phyloP scores from a whole-genome alignment of 2,797 vertebrate species.

The Fringilla coelebs region DNA sequence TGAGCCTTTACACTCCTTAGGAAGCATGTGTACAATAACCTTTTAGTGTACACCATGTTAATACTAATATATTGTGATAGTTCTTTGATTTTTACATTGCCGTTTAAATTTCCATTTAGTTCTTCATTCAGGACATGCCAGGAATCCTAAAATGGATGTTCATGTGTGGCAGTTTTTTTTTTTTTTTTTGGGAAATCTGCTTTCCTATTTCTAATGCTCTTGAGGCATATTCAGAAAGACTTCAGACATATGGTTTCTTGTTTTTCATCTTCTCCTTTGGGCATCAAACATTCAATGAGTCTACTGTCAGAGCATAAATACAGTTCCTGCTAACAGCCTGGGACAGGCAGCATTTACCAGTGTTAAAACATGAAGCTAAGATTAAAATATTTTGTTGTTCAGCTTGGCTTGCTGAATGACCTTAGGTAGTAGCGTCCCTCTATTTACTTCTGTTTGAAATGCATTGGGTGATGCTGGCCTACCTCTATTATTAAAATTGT shows the following conservation, averaged over 20 bases:
- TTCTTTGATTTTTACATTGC: neutral
- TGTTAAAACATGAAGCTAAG: neutral
- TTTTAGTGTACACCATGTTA: neutral
- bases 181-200: neutral
- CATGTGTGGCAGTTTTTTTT: neutral
- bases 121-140: neutral
- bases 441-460: neutral
- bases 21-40: neutral
- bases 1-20: neutral
- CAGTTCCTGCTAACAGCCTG: neutral
- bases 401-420: neutral
- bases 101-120: neutral
- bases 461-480: neutral
- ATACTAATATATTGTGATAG: neutral
- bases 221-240: constrained; percentile 46
- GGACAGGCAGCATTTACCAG: constrained; percentile 47
- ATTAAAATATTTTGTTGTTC: constrained; percentile 18
- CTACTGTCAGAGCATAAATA: constrained; percentile 37
- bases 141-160: neutral
- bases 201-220: constrained; percentile 7
- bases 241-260: constrained; percentile 49
- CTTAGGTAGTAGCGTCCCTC: neutral
- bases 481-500: neutral
- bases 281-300: constrained; percentile 33
- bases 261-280: constrained; percentile 53